Conservation (phyloP, 2,888 invertebrate species). For the Drosophila neoperkinsi region DNA sequence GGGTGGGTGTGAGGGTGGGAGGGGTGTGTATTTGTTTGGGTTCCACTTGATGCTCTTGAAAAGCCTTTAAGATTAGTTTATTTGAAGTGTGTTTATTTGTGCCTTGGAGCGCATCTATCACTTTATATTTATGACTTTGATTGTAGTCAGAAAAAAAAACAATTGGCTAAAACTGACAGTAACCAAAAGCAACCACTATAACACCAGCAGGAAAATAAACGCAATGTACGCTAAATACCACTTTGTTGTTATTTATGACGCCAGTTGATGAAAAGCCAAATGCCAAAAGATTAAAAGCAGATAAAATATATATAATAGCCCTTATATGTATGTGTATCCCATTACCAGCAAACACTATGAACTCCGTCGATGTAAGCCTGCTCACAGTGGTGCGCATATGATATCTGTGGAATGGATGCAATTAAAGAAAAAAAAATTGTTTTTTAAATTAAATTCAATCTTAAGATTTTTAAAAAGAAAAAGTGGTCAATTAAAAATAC, state of each 20-base stretch:
- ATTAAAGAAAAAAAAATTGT: background rate
- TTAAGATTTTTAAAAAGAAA: background rate
- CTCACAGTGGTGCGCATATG: constrained; percentile 26
- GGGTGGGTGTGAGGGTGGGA: background rate
- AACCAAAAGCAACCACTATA: constrained; percentile 12
- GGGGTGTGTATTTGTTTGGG: constrained; percentile 9
- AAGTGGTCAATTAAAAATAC: background rate
- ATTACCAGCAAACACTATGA: constrained; percentile 30
- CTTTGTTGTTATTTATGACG: constrained; percentile 81
- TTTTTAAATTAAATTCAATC: background rate
- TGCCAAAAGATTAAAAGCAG: constrained; percentile 77
- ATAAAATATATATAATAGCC: constrained; percentile 81
- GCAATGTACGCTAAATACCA: constrained; percentile 64
- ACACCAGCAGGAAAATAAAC: constrained; percentile 46
- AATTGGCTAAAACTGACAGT: constrained; percentile 22
- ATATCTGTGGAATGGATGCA: background rate
- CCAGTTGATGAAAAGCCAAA: constrained; percentile 80
- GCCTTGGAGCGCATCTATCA: constrained; percentile 61
- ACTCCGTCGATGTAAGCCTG: constrained; percentile 9
- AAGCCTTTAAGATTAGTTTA: constrained; percentile 36
- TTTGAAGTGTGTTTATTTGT: constrained; percentile 48
- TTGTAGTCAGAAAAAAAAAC: constrained; percentile 43
- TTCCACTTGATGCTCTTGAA: constrained; percentile 21
- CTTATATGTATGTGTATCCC: constrained; percentile 32
- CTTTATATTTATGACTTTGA: constrained; percentile 74